These are phyloP conservation scores for Pycnomerus fuliginosus DNA, from an alignment of 2,888 invertebrate genomes.

Conservation along the genomic window DNA sequence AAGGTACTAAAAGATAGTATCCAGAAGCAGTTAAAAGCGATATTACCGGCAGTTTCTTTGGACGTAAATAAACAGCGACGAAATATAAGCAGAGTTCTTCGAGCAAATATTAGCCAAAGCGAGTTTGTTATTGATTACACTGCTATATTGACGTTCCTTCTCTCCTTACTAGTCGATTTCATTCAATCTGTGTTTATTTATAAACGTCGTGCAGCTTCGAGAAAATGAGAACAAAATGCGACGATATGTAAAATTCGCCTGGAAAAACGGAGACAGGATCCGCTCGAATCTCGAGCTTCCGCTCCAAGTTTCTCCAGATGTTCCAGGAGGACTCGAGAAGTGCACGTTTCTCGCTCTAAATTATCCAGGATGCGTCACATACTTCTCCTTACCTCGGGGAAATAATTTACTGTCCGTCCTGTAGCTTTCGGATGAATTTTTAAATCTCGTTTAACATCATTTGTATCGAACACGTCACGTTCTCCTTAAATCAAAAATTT, in stretches of 20 bases:
- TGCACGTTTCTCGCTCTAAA: slow-evolving; percentile 20
- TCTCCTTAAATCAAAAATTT: background rate
- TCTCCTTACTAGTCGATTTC: slow-evolving; percentile 23
- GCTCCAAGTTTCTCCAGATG: slow-evolving; percentile 16
- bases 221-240: slow-evolving; percentile 8
- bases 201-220: slow-evolving; percentile 10
- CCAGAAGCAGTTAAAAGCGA: slow-evolving; percentile 32
- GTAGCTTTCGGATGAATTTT: slow-evolving; percentile 23
- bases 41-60: slow-evolving; percentile 27
- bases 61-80: slow-evolving; percentile 35
- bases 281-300: slow-evolving; percentile 15
- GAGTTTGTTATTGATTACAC: slow-evolving; percentile 36
- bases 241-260: slow-evolving; percentile 15
- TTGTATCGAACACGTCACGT: slow-evolving; percentile 20
- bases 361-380: slow-evolving; percentile 22
- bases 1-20: slow-evolving; percentile 25
- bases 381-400: slow-evolving; percentile 15
- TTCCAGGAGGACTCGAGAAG: slow-evolving; percentile 12
- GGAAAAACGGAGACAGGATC: slow-evolving; percentile 10
- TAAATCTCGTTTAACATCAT: slow-evolving; percentile 23
- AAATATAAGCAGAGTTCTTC: slow-evolving; percentile 35
- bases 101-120: slow-evolving; percentile 38
- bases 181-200: slow-evolving; percentile 26
- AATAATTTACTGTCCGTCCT: slow-evolving; percentile 19
- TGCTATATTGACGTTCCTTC: slow-evolving; percentile 32